These are phyloP conservation scores for Cuculus canorus DNA, from an alignment of 2,797 vertebrate genomes.

Conservation along the genomic window DNA sequence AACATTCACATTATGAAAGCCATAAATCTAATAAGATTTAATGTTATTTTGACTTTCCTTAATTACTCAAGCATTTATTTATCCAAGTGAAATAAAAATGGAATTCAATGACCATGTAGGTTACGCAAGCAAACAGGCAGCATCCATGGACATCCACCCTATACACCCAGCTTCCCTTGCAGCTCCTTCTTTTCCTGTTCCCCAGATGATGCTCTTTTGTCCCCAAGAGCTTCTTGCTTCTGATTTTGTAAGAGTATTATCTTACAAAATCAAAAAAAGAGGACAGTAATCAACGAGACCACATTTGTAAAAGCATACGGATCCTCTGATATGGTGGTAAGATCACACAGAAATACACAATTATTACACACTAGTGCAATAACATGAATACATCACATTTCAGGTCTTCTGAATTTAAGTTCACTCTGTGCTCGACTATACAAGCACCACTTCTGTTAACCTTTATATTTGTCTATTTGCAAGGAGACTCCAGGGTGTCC, in stretches of 20 bases:
- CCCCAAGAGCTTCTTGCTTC: not conserved
- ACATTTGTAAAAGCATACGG: not conserved
- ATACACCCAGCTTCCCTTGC: too few species aligned
- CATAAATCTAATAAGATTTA: not conserved
- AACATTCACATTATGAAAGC: not conserved
- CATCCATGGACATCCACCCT: not conserved
- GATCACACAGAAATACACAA: not conserved
- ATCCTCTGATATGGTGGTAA: not conserved
- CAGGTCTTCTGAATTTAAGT: not conserved
- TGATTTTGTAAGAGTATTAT: not conserved
- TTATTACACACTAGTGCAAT: not conserved
- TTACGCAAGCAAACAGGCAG: not conserved
- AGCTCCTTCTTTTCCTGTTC: not conserved
- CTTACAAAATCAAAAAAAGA: too few species aligned
- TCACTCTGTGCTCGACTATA: not conserved
- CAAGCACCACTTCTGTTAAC: not conserved
- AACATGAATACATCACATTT: not conserved
- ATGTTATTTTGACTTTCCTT: not conserved
- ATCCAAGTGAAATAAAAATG: not conserved
- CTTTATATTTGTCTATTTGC: not conserved
- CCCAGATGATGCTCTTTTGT: not conserved
- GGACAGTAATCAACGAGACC: not conserved
- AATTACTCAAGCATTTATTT: not conserved
- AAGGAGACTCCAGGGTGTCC: not conserved
- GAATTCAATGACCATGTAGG: not conserved